These are phyloP conservation scores for Alectura lathami DNA, from an alignment of 2,113 vertebrate species.

Conservation along the genomic window DNA sequence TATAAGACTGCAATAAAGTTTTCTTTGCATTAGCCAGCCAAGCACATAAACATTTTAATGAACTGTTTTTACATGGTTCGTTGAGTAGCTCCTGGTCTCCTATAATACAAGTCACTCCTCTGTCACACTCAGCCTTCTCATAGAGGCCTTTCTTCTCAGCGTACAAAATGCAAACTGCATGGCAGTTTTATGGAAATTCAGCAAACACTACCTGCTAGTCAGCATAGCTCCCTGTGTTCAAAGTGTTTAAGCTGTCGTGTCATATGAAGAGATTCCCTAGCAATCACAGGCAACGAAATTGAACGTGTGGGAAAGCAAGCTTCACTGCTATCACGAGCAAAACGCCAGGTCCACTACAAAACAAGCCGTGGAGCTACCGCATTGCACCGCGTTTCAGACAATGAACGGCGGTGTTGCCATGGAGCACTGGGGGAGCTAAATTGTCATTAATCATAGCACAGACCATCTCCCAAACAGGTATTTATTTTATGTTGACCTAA, in stretches of 20 bases:
- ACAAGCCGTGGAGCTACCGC: neutral
- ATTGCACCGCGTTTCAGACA: neutral
- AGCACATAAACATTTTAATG: constrained; percentile 86
- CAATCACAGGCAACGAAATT: neutral
- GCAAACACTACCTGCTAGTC: neutral
- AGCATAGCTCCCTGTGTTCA: neutral
- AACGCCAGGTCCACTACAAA: neutral
- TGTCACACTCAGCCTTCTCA: neutral
- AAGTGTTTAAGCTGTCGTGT: neutral
- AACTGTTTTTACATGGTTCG: constrained; percentile 82
- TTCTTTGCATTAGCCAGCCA: constrained; percentile 80
- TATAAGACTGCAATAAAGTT: constrained; percentile 76
- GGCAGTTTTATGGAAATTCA: neutral
- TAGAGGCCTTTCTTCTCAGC: constrained; percentile 32
- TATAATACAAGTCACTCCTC: constrained; percentile 74
- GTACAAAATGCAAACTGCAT: constrained; percentile 47
- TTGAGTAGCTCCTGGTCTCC: constrained; percentile 76
- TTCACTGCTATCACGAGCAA: neutral
- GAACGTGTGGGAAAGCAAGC: neutral
- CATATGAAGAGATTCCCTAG: neutral
- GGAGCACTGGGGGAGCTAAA: neutral
- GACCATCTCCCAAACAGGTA: constrained; percentile 51
- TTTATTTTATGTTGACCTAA: constrained; percentile 64
- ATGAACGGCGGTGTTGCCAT: neutral
- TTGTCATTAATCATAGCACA: constrained; percentile 27